Evolutionary conservation across 1,140 invertebrate genomes (phyloP).

Genomic region (Onthophagus taurus): DNA sequence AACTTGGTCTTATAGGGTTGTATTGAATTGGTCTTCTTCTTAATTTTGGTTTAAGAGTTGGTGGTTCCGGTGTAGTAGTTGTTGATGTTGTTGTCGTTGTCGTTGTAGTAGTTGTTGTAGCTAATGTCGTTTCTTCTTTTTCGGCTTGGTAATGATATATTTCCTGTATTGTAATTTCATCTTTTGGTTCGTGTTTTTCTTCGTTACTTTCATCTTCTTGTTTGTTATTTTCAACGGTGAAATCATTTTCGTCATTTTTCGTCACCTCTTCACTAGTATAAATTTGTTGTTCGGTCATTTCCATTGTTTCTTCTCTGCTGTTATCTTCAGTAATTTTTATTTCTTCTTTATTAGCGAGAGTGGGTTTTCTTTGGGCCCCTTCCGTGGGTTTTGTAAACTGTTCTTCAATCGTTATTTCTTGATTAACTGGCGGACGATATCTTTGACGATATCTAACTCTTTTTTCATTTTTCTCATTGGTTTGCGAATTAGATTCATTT

Average conservation of each 20-base stretch:
- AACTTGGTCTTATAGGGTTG: slow-evolving; percentile 41
- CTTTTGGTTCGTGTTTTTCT: slow-evolving; percentile 6
- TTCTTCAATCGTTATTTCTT: slow-evolving; percentile 5
- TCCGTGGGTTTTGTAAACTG: slow-evolving; percentile 19
- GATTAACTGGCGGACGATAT: slow-evolving; percentile 15
- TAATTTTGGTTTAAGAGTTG: slow-evolving; percentile 35
- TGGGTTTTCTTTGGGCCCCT: slow-evolving; percentile 7
- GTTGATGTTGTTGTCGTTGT: slow-evolving; percentile 38
- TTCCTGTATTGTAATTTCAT: slow-evolving; percentile 13
- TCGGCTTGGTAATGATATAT: slow-evolving; percentile 6
- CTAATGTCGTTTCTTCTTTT: slow-evolving; percentile 11
- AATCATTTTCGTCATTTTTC: neutral
- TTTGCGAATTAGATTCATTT: neutral
- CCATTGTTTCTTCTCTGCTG: neutral
- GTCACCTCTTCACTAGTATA: neutral
- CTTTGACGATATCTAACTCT: slow-evolving; percentile 13
- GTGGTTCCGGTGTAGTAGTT: slow-evolving; percentile 33
- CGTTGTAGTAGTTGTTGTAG: slow-evolving; percentile 9
- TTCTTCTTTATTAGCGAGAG: neutral
- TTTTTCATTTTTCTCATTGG: neutral
- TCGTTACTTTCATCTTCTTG: neutral
- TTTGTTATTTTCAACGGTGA: neutral
- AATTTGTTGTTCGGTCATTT: neutral
- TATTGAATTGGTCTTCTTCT: slow-evolving; percentile 29
- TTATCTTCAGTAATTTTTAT: neutral